Evolutionary conservation across 2,797 vertebrate species (phyloP).

Genomic region (Falco biarmicus): DNA sequence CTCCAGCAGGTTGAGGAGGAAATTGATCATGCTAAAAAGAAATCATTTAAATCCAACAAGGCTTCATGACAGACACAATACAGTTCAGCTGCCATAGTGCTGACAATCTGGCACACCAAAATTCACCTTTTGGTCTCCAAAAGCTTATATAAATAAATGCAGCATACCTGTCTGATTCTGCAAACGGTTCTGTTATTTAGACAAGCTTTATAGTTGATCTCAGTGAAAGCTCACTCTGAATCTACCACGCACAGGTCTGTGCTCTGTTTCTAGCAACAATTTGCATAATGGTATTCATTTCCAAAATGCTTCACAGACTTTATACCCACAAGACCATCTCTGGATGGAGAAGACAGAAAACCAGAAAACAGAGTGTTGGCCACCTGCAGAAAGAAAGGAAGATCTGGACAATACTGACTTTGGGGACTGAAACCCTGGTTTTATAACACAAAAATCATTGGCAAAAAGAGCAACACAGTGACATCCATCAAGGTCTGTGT

Average conservation of each 20-base stretch:
- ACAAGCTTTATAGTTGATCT: slow-evolving; percentile 3
- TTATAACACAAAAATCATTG: neutral
- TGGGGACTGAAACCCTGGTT: neutral
- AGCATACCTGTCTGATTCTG: neutral
- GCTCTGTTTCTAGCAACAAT: slow-evolving; percentile 17
- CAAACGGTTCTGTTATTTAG: neutral
- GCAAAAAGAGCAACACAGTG: neutral
- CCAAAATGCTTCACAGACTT: neutral
- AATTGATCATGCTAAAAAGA: neutral
- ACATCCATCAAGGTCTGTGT: neutral
- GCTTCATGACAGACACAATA: neutral
- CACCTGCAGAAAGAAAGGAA: slow-evolving; percentile 6
- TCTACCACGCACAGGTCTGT: neutral
- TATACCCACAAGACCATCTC: neutral
- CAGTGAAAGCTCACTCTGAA: neutral
- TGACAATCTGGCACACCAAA: neutral
- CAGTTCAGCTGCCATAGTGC: neutral
- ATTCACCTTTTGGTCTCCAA: neutral
- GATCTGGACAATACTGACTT: neutral
- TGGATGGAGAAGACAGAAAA: slow-evolving; percentile 19
- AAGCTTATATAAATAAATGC: neutral
- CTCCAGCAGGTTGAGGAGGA: neutral
- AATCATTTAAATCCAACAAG: neutral
- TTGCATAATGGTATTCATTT: neutral
- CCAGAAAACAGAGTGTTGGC: neutral